Evolutionary conservation across 2,113 vertebrate species (phyloP).

Genomic region (Shinisaurus crocodilurus): DNA sequence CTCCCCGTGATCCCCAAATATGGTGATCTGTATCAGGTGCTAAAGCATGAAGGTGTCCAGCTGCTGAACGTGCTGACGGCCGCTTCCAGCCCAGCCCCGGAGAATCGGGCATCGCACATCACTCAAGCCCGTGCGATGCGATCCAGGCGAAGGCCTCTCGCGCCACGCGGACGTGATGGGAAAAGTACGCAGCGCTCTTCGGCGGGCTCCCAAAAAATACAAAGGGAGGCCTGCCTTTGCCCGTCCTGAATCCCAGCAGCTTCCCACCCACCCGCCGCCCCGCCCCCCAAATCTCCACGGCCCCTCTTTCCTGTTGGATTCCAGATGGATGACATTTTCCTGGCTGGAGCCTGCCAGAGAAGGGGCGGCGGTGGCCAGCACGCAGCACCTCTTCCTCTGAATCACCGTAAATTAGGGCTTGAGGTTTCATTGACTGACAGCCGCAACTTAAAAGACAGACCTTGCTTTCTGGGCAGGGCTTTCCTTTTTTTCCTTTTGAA

Average conservation of each 20-base stretch:
- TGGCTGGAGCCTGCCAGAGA: background rate
- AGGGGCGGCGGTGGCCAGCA: no score
- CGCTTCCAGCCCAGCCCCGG: background rate
- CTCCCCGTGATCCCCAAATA: background rate
- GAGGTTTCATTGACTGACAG: background rate
- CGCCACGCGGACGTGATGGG: conserved; percentile 76
- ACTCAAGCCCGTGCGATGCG: no score
- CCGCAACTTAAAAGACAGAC: background rate
- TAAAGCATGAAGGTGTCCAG: background rate
- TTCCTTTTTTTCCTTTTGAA: background rate
- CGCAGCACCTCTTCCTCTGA: background rate
- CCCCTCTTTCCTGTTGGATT: conserved; percentile 23
- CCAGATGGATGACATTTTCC: conserved; percentile 36
- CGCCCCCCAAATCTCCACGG: background rate
- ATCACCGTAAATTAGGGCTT: background rate
- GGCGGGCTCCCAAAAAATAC: conserved; percentile 51
- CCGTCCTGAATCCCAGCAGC: background rate
- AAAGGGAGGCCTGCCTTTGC: background rate
- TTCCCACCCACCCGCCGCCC: background rate
- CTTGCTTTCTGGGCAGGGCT: background rate
- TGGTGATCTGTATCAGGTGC: background rate
- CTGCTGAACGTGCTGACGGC: background rate
- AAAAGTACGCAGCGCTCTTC: conserved; percentile 83
- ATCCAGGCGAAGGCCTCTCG: conserved; percentile 54
- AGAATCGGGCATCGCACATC: background rate